These are phyloP conservation scores for Spondyliosoma cantharus DNA, from an alignment of 2,797 vertebrate genomes.

Conservation along the genomic window DNA sequence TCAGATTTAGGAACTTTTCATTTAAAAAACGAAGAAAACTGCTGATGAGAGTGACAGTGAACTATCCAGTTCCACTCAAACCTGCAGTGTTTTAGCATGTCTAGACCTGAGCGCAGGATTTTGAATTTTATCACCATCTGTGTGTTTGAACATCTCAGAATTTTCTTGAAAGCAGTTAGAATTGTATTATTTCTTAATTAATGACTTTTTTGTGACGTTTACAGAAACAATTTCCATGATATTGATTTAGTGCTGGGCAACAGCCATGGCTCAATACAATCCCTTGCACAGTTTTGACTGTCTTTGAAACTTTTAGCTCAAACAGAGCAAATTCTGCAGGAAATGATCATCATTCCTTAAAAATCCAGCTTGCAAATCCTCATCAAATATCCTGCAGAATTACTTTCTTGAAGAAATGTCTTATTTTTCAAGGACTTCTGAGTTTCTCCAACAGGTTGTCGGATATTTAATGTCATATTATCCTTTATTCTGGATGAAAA, in stretches of 20 bases:
- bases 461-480: neutral
- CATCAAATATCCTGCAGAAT: neutral
- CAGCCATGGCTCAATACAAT: neutral
- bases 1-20: no score
- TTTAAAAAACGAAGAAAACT: no score
- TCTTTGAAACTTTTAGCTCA: neutral
- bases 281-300: neutral
- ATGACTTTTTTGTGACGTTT: neutral
- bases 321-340: neutral
- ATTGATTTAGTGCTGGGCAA: neutral
- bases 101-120: no score
- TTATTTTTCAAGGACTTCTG: neutral
- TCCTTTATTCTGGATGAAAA: neutral
- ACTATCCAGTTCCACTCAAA: no score
- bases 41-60: no score
- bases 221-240: neutral
- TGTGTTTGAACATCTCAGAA: no score
- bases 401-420: neutral
- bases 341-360: neutral
- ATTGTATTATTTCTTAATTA: no score
- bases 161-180: no score
- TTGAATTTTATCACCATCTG: no score
- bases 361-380: neutral
- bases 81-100: no score
- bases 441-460: conserved; percentile 16